Evolutionary conservation across 2,888 invertebrate genomes (phyloP).

Genomic region (Pachydiplax longipennis): DNA sequence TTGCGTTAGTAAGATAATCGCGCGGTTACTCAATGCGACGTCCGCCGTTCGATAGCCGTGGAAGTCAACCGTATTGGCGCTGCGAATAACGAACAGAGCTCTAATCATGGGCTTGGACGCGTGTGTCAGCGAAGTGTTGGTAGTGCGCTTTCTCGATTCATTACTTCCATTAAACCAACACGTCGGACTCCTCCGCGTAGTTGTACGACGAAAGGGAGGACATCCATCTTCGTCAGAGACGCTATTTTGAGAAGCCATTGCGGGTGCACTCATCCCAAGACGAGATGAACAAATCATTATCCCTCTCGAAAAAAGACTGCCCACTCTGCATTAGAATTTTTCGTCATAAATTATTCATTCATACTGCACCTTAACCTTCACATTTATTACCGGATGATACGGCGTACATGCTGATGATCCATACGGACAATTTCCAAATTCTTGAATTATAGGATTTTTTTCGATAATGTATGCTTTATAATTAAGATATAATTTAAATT

Average conservation of each 20-base stretch:
- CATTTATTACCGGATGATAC: no score
- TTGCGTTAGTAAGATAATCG: no score
- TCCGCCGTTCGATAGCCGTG: not conserved
- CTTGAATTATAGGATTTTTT: no score
- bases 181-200: not conserved
- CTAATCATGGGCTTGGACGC: not conserved
- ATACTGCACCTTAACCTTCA: no score
- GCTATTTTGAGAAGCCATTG: not conserved
- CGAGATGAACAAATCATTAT: not conserved
- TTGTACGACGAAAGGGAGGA: not conserved
- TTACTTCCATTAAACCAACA: constrained; percentile 22
- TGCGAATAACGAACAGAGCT: not conserved
- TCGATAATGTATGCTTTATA: no score
- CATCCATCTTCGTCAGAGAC: constrained; percentile 11
- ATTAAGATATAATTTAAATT: no score
- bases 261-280: not conserved
- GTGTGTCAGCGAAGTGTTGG: not conserved
- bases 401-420: no score
- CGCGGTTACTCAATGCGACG: not conserved
- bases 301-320: not conserved
- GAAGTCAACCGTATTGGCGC: not conserved
- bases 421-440: no score
- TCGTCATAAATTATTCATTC: not conserved
- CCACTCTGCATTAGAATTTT: no score
- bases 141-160: not conserved